Conservation (phyloP, 2,113 vertebrate species). For the Daubentonia madagascariensis region DNA sequence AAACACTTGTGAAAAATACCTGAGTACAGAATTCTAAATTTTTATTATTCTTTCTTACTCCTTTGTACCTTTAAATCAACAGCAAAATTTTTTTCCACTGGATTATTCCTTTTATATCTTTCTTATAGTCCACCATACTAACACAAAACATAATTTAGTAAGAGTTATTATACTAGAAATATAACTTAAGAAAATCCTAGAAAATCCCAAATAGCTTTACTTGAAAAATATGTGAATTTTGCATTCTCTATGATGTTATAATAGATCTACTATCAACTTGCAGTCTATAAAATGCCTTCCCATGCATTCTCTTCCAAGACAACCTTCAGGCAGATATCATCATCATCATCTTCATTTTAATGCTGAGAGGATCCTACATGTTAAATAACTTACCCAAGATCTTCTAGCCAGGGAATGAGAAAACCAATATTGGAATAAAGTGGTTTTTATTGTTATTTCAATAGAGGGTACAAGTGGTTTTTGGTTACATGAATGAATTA, state of each 20-base stretch:
- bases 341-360: not conserved
- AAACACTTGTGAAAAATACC: not conserved
- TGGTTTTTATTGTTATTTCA: too few relatives aligned
- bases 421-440: not conserved
- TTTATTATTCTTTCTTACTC: not conserved
- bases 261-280: not conserved
- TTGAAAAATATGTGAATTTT: not conserved
- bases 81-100: not conserved
- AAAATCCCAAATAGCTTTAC: not conserved
- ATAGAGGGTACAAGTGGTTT: too few relatives aligned
- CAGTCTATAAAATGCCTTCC: not conserved
- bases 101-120: not conserved
- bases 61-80: not conserved
- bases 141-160: not conserved
- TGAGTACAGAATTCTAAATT: not conserved
- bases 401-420: not conserved
- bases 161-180: not conserved
- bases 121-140: not conserved
- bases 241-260: not conserved
- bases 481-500: too few relatives aligned
- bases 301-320: not conserved
- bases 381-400: not conserved
- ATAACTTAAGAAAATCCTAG: conserved; percentile 9
- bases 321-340: not conserved
- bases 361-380: not conserved